Evolutionary conservation across 1,140 invertebrate genomes (phyloP), one percentile per base, ranked within the genome.

Genomic region (Camponotus pennsylvanicus): DNA sequence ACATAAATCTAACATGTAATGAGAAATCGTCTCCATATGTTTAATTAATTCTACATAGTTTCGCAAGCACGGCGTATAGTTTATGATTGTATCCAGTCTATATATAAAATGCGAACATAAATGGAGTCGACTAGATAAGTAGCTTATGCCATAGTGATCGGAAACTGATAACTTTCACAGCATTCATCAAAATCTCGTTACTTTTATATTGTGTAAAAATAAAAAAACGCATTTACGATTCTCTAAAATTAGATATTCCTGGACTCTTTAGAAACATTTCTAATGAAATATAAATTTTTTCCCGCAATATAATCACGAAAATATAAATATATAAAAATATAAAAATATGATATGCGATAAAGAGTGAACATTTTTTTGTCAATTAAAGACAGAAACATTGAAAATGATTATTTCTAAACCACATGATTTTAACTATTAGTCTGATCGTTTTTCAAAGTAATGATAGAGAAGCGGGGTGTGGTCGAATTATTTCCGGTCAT

Each of bases 401-500:
- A 27, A 45, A 73, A 69, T 40, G 37, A 61, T 34, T 18, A 32
- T 73, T 83, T 73, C 15, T 34, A 64, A 71, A 61, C 79, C 79
- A 15, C 52, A 73, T 8, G 79, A 45, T 49, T 27, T 85, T 21
- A 32, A 66, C n/a, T 34, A 18, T 15, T 52, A 52, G 73, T 85
- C n/a, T n/a, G n/a, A n/a, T n/a, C 42, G n/a, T 42, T 78, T 61
- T 55, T 5, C 13, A 70, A 61, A 49, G 40, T 78, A 78, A 57
- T 61, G n/a, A 77, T 32, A 32, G 73, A 55, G 45, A 52, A 71
- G 8, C 27, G 21, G n/a, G 37, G 21, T 63, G 78, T 83, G 71
- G 32, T 13, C 5, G 45, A 57, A 85, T 87, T 86, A 61, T 87
- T 91, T 88, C 88, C 90, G 80, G 75, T 88, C 67, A 85, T 90